These are phyloP conservation scores for Sitta europaea DNA, from an alignment of 2,113 vertebrate species.

Conservation along the genomic window DNA sequence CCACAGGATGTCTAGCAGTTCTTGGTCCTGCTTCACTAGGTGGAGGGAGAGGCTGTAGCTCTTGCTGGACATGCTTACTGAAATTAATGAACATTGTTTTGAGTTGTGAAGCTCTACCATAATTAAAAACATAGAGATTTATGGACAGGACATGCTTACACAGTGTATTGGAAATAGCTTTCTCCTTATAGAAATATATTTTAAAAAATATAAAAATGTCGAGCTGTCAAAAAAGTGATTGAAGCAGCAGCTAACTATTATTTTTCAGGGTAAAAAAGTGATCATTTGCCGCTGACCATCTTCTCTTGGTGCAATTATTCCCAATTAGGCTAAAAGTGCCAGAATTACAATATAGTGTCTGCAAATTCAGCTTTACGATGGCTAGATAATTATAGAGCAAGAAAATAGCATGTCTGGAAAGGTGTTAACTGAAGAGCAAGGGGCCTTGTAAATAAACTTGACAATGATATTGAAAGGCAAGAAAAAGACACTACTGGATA, in stretches of 20 bases:
- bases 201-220: constrained; percentile 8
- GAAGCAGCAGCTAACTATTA: constrained; percentile 37
- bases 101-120: background rate
- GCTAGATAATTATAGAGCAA: constrained; percentile 59
- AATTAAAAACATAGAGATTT: background rate
- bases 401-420: background rate
- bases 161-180: background rate
- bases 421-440: constrained; percentile 25
- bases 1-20: background rate
- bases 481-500: constrained; percentile 55
- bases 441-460: background rate
- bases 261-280: background rate
- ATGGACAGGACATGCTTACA: background rate
- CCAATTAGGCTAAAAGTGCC: constrained; percentile 38
- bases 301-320: constrained; percentile 27
- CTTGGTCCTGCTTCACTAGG: background rate
- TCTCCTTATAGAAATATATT: background rate
- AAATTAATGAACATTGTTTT: background rate
- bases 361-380: constrained; percentile 50
- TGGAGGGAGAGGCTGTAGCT: background rate
- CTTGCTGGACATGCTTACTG: background rate
- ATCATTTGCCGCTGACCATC: constrained; percentile 17
- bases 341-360: constrained; percentile 32
- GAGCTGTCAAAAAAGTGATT: constrained; percentile 36
- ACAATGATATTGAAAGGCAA: constrained; percentile 35